A percentile compares a stretch with the other conserved stretches of the same genome.
Evolutionary conservation across 2,888 invertebrate species (phyloP).

Genomic region (Schizaphis graminum): DNA sequence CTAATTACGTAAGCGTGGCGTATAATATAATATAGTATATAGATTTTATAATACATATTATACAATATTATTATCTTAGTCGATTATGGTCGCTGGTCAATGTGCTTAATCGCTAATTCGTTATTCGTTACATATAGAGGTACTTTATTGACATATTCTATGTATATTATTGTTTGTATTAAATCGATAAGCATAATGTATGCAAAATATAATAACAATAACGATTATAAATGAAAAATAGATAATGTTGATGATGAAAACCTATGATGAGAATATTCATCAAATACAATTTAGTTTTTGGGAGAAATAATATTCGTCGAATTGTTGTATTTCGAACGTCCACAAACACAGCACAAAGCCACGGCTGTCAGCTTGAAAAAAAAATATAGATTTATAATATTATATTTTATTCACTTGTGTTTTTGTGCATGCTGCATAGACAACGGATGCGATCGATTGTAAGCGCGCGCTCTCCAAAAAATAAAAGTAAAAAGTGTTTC

Average conservation of each 20-base stretch:
- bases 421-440: not conserved
- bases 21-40: not conserved
- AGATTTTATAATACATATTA: not conserved
- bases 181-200: not conserved
- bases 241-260: not conserved
- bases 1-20: not conserved
- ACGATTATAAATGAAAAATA: not conserved
- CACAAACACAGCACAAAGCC: not conserved
- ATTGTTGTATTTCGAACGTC: not conserved
- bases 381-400: not conserved
- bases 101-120: no score
- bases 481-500: slow-evolving; percentile 15
- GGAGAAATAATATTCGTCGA: not conserved
- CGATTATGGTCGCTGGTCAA: not conserved
- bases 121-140: not conserved
- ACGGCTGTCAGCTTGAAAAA: not conserved
- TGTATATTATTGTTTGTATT: not conserved
- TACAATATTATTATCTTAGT: not conserved
- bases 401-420: not conserved
- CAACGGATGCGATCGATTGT: slow-evolving; percentile 14
- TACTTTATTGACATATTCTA: not conserved
- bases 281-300: not conserved
- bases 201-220: not conserved
- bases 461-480: not conserved
- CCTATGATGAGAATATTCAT: not conserved